Evolutionary conservation across 2,113 vertebrate genomes (phyloP), one percentile per base, ranked within the genome.

Genomic region (Oncorhynchus clarkii): DNA sequence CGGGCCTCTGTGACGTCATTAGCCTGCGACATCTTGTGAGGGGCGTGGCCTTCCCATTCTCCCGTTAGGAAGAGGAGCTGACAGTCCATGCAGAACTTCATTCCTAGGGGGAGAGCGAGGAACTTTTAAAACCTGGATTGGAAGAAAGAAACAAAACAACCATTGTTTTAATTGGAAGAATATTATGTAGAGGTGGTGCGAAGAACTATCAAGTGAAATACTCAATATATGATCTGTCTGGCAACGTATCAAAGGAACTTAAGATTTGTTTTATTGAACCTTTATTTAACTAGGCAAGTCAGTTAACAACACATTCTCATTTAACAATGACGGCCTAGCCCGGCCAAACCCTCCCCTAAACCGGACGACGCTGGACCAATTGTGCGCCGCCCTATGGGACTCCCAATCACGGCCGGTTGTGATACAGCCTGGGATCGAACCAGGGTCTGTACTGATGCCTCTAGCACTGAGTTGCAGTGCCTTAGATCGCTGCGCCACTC

Each of bases 41-140:
- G 67, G 0, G 11, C 26, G 70, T 99, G 97, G 0, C 73, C 64
- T 0, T 59, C 83, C 85, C 86, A 91, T 16, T 98, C 95, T 0
- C 22, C 76, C 0, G 94, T 94, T 65, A 97, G 84, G 0, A 98
- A 87, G 78, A 98, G 76, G 9, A 92, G 82, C 84, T 99, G 96
- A 81, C 97, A 99, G 7, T 95, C 92, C 76, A 85, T 86, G 78
- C 97, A 99, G 90, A 99, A 98, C 68, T 84, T 94, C 74, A 94
- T 95, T 83, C 92, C 78, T 70, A 90, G 65, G 0, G 93, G 93
- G 72, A 97, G 86, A 16, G 88, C 59, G 45, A 91, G n/a, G 71
- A 97, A 96, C 79, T 89, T 90, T 71, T 87, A 86, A 67, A 94
- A 96, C 90, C 98, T 99, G 91, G 13, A 71, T 82, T 79, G 34